Evolutionary conservation across 2,797 vertebrate species (phyloP), one percentile per base, ranked within the genome.

Genomic region (Pangasius larnaudii): DNA sequence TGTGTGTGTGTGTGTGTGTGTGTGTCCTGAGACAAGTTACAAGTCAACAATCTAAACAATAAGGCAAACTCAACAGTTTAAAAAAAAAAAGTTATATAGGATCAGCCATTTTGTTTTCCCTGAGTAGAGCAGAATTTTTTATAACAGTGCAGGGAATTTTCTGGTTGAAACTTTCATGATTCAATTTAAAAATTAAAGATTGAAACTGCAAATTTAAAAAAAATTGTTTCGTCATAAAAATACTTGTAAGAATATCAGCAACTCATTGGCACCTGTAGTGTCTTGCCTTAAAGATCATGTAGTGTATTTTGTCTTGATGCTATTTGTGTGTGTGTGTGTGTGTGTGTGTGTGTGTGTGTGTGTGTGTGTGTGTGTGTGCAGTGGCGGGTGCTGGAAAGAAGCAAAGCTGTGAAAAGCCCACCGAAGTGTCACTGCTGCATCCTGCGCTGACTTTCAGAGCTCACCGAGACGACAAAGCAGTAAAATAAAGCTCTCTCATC

Each of bases 341-440:
- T 36, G 14, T 78, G 24, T 27, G 36, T 80, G 82, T 56, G 59
- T 65, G 56, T 46, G 33, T 19, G 16, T 79, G 65, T 39, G 46
- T 30, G 16, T 6, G 46, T 18, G 51, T 27, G 71, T 56, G 59
- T 65, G 56, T 46, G 33, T 19, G 18, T 19, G 67, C 19, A 3
- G 33, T 71, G 67, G 2, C 27, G 56, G 71, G 14, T 87, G 58
- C 69, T 86, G 82, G 75, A 71, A 46, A 65, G 78, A 82, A 85
- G 46, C 74, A 85, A 69, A 88, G 56, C 85, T 80, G 82, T 58
- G 81, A 77, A 71, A 84, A 88, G 77, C 69, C 63, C 63, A 88
- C 59, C 0, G 8, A 84, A n/a, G n/a, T 88, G 84, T 83, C 59
- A 36, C 24, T 79, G 24, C 59, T 82, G 84, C 85, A 89, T 83